Percentiles rank a stretch among this genome's conserved stretches.
phyloP scores from a whole-genome alignment of 1,140 invertebrate species.

The Caenorhabditis inopinata region DNA sequence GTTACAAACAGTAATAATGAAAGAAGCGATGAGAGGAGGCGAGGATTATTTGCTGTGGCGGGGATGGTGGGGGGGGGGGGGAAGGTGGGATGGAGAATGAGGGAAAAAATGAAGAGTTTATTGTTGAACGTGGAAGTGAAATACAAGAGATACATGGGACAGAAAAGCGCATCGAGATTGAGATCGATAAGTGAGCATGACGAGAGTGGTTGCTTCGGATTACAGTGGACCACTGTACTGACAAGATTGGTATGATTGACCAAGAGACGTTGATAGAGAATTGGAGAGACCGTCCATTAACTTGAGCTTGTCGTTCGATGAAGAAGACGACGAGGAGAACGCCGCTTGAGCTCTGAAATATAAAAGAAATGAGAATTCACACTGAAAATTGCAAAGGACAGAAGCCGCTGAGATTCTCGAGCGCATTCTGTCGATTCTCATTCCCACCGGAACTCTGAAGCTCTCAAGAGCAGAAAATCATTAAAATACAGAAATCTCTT shows the following conservation, averaged over 20 bases:
- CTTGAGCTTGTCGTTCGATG: conserved; percentile 19
- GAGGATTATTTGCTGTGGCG: background rate
- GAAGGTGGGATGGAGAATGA: too few species aligned
- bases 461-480: too few species aligned
- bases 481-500: too few species aligned
- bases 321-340: background rate
- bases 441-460: too few species aligned
- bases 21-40: too few species aligned
- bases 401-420: too few species aligned
- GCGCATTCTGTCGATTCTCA: too few species aligned
- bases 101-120: too few species aligned
- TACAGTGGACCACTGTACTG: background rate
- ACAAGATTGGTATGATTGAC: conserved; percentile 10
- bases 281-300: conserved; percentile 11
- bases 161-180: background rate
- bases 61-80: too few species aligned
- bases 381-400: too few species aligned
- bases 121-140: too few species aligned
- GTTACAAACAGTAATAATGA: background rate
- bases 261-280: background rate
- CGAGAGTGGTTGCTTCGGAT: background rate
- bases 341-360: background rate
- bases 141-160: too few species aligned
- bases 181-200: background rate
- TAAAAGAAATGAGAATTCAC: background rate